Evolutionary conservation across 2,888 invertebrate species (phyloP), one percentile per base, ranked within the genome.

Genomic region (Lobophora halterata): DNA sequence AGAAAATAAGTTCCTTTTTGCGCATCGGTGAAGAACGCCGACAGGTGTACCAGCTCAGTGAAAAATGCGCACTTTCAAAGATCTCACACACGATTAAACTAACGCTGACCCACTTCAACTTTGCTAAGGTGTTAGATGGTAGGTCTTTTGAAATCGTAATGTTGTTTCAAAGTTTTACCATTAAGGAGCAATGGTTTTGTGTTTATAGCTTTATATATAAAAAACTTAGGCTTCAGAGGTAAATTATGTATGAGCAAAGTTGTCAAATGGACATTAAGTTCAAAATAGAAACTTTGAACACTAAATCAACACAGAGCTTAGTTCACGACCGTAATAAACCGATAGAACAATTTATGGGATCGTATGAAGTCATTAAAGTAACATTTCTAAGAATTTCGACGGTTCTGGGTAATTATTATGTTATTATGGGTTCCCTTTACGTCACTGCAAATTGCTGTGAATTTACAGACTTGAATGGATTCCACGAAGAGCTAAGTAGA

Each of bases 321-420:
- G 61, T 64, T 65, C 61, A 59, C 65, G 65, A 61, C 63, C 65
- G 61, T 71, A 73, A 78, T 72, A 71, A 63, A 66, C 71, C 68
- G 68, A 74, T 74, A 69, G 62, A 70, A 70, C 74, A 71, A 75
- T 73, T 71, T 73, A 70, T 69, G 60, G 60, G 67, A 72, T 67
- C 75, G 78, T 75, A 71, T 78, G 71, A 82, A 85, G 82, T 77
- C 64, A 83, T 85, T 81, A 85, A 85, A 85, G 79, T 81, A 66
- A 74, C 81, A 81, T 85, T 82, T 82, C 67, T 66, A 65, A 66
- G 67, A 70, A 61, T 65, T 65, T 71, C 64, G 67, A 64, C 63
- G 58, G 61, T 51, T 52, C 64, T 52, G 49, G 78, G 69, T 72
- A 71, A 81, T 83, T 80, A 82, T 80, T 71, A 75, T 69, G 71